Evolutionary conservation across 2,797 vertebrate genomes (phyloP), one percentile per base, ranked within the genome.

Genomic region (Percopsis omiscomaycus): DNA sequence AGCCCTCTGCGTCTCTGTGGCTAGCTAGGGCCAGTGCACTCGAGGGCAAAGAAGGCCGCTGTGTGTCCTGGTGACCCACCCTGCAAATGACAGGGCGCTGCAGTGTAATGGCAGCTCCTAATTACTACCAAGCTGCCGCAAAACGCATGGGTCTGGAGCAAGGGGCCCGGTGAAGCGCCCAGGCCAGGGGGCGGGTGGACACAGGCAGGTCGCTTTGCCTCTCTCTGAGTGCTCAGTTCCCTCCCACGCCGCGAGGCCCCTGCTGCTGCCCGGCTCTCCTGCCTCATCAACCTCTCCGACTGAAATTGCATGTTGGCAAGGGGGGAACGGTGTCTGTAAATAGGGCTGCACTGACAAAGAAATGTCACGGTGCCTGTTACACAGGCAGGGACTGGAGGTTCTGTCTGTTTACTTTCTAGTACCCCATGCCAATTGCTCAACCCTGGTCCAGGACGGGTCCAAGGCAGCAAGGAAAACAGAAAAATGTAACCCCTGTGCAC

Each of bases 71-170:
- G 78, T 87, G 90, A 91, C 89, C 92, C 91, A 82, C 91, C 92
- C 90, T 86, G 84, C 84, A 93, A 93, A 94, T 94, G 90, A 94
- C 89, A 93, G 92, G 91, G 91, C 92, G 88, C 81, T 72, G 83
- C 80, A 79, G 86, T 83, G 74, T 86, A 78, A 81, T 83, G 89
- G 88, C 86, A 82, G 79, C 87, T 88, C 83, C 80, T 93, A 92
- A 93, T 93, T 93, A 90, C 90, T 86, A 92, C 86, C 84, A 87
- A 89, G 89, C 84, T 88, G 88, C 85, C 91, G 86, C 88, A 89
- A 87, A 89, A 55, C 53, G 28, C 53, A 55, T 29, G 61, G 83
- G 77, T 72, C 83, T 74, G 75, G 78, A 81, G 81, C 47, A n/a
- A 91, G 81, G 85, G 91, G 86, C 84, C 82, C 84, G 82, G 57